Conservation (phyloP, 2,888 invertebrate genomes). For the Spicauda simplicius region DNA sequence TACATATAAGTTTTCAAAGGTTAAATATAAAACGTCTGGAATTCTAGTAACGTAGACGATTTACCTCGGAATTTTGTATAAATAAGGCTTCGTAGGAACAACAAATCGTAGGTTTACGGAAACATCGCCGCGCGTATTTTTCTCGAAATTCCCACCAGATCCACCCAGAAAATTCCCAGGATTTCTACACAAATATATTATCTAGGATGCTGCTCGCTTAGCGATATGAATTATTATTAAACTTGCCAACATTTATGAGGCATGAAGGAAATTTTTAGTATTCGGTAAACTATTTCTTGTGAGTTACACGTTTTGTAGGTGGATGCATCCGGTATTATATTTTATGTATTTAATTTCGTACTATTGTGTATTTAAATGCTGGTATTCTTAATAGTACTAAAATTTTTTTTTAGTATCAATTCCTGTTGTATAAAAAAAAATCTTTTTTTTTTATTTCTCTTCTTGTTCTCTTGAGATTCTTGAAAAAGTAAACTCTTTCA, state of each 20-base stretch:
- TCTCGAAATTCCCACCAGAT: slow-evolving; percentile 32
- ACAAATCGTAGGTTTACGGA: slow-evolving; percentile 34
- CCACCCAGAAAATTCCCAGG: slow-evolving; percentile 31
- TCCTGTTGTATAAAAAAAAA: too few relatives aligned
- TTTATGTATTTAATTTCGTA: too few relatives aligned
- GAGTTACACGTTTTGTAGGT: not conserved
- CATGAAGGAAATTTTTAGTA: slow-evolving; percentile 32
- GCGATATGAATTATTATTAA: slow-evolving; percentile 35
- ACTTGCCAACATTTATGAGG: slow-evolving; percentile 32
- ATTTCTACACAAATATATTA: slow-evolving; percentile 29
- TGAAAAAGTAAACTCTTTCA: too few relatives aligned
- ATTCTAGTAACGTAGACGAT: slow-evolving; percentile 23
- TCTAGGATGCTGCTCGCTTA: slow-evolving; percentile 28
- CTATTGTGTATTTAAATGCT: too few relatives aligned
- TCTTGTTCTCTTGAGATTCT: too few relatives aligned
- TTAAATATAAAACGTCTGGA: slow-evolving; percentile 13
- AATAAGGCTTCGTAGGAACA: slow-evolving; percentile 29
- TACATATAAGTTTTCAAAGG: slow-evolving; percentile 2
- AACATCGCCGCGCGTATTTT: slow-evolving; percentile 25
- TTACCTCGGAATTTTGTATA: slow-evolving; percentile 26
- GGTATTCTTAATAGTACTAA: too few relatives aligned
- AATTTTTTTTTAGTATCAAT: too few relatives aligned
- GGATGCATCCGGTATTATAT: not conserved
- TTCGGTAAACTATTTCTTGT: slow-evolving; percentile 25
- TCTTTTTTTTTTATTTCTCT: too few relatives aligned